A percentile compares a stretch with the other conserved stretches of the same genome.
phyloP scores from a whole-genome alignment of 2,888 invertebrate species.

The Athalia rosae region DNA sequence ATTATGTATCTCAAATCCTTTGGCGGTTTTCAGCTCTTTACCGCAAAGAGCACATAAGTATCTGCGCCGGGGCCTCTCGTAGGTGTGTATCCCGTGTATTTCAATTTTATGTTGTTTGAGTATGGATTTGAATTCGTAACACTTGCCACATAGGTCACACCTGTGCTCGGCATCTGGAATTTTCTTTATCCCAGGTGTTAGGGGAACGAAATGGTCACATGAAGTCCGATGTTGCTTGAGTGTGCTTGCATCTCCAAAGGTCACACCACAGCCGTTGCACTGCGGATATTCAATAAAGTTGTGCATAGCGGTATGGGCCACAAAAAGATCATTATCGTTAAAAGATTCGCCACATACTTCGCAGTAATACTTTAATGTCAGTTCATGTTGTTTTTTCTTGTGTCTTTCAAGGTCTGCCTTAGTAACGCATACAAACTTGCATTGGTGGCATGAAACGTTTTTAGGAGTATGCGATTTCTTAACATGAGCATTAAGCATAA shows the following conservation, averaged over 20 bases:
- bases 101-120: conserved; percentile 63
- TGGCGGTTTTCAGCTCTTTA: conserved; percentile 65
- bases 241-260: conserved; percentile 60
- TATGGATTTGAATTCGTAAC: conserved; percentile 61
- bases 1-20: conserved; percentile 66
- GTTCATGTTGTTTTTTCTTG: conserved; percentile 55
- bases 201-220: conserved; percentile 31
- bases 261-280: conserved; percentile 60
- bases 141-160: conserved; percentile 59
- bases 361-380: conserved; percentile 55
- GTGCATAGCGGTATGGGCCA: conserved; percentile 59
- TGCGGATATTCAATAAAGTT: conserved; percentile 60
- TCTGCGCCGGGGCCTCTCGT: conserved; percentile 57
- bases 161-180: conserved; percentile 54
- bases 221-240: conserved; percentile 60
- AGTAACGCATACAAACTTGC: conserved; percentile 63
- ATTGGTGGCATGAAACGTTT: conserved; percentile 60
- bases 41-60: conserved; percentile 65
- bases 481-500: conserved; percentile 65
- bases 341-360: conserved; percentile 62
- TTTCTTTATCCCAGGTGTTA: conserved; percentile 31
- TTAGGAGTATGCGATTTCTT: conserved; percentile 63
- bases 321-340: conserved; percentile 54
- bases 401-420: conserved; percentile 61
- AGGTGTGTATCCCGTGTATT: conserved; percentile 55